These are phyloP conservation scores for Tauraco hartlaubi DNA, from an alignment of 2,797 vertebrate species.

Conservation along the genomic window DNA sequence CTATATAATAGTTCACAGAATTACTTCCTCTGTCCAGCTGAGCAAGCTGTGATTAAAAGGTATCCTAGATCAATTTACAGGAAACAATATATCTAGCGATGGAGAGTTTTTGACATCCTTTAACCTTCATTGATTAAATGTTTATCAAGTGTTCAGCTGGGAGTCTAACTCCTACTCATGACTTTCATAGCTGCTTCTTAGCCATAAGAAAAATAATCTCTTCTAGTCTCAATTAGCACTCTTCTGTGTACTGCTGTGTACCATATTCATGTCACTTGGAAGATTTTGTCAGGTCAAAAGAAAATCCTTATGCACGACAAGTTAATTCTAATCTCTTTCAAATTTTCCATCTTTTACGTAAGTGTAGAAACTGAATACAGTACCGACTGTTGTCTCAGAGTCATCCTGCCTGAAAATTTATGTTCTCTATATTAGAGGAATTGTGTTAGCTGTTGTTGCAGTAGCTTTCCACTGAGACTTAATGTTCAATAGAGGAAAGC, in stretches of 20 bases:
- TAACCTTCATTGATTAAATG: conserved; percentile 7
- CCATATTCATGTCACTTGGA: background rate
- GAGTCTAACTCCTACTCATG: background rate
- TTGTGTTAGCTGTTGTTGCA: background rate
- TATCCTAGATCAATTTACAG: background rate
- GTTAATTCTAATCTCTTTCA: background rate
- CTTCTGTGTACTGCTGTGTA: background rate
- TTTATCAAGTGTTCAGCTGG: background rate
- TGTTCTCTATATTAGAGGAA: background rate
- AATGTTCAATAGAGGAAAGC: background rate
- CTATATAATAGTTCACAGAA: background rate
- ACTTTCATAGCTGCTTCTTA: background rate
- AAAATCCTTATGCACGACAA: background rate
- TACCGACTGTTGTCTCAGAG: background rate
- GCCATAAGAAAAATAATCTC: background rate
- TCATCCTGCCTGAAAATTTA: background rate
- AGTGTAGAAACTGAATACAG: background rate
- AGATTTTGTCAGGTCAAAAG: background rate
- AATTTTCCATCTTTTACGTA: background rate
- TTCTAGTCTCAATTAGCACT: background rate
- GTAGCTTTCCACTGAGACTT: background rate
- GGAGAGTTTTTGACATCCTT: background rate
- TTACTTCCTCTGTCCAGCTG: background rate
- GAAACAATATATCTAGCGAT: background rate
- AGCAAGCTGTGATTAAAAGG: background rate